Evolutionary conservation across 2,113 vertebrate species (phyloP).

Genomic region (Falco punctatus): DNA sequence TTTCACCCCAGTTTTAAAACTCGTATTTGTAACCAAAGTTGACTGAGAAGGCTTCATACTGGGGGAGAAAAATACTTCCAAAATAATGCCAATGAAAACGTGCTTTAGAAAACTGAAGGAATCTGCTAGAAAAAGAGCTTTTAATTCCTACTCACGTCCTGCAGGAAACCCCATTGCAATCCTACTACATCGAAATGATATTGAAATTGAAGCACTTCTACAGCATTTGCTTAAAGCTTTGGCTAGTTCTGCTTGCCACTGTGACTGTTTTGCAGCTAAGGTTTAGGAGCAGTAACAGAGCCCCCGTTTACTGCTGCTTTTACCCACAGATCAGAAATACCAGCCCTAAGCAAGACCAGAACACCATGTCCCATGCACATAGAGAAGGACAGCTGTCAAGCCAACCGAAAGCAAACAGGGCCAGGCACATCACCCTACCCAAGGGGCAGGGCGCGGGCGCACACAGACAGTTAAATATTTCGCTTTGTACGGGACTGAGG

Average conservation of each 20-base stretch:
- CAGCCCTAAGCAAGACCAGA: background rate
- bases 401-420: background rate
- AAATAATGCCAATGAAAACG: background rate
- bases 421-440: background rate
- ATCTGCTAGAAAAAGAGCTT: conserved; percentile 5
- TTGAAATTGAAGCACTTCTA: background rate
- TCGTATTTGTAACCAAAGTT: conserved; percentile 19
- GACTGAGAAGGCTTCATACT: conserved; percentile 1
- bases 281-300: background rate
- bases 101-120: conserved; percentile 14
- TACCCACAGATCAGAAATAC: background rate
- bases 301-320: background rate
- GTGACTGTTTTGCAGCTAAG: background rate
- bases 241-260: background rate
- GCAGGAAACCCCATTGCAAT: conserved; percentile 5
- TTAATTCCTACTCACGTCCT: background rate
- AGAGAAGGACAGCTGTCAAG: background rate
- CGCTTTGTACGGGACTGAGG: background rate
- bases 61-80: conserved; percentile 16
- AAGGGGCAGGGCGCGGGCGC: background rate
- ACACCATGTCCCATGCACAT: background rate
- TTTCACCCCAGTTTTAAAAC: conserved; percentile 28
- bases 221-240: background rate
- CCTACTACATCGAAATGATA: background rate
- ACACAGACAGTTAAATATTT: background rate